Evolutionary conservation across 2,888 invertebrate species (phyloP), one percentile per base, ranked within the genome.

Genomic region (Tinea semifulvella): DNA sequence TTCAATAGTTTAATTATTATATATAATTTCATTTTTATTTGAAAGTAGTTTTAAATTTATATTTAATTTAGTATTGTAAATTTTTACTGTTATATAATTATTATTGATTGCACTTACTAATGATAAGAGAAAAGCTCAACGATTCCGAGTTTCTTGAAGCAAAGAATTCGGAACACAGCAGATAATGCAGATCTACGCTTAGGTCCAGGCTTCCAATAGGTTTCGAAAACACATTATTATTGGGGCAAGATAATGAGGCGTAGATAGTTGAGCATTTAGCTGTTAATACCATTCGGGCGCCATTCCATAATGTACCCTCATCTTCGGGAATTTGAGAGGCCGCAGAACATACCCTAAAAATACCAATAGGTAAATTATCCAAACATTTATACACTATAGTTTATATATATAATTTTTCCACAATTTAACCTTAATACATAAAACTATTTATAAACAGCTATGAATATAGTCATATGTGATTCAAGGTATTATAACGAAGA

Each of bases 291-390:
- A 65, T 48, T 0, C 65, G 64, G 1, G 72, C 61, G 1, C 59
- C 67, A 11, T 60, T 58, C 64, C 64, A 68, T 7, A 76, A 50
- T 1, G 61, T 52, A 0, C 68, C 68, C 0, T 46, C 31, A 27
- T 68, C 65, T 0, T 55, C 51, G 0, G 67, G 68, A 54, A 76
- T 51, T 45, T 77, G 76, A 25, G 69, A 68, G 1, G 75, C 77
- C 1, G 77, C 79, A 2, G 67, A 60, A 45, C 75, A 77, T 1
- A 77, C 75, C 46, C 79, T 77, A 43, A 2, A 19, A 40, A 28
- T n/a, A 11, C 28, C 28, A 28, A 11, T 28, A 11, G 11, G 8
- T 28, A 28, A 11, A 28, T 11, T n/a, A n/a, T n/a, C n/a, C n/a
- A n/a, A n/a, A n/a, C n/a, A n/a, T n/a, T n/a, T n/a, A n/a, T n/a